phyloP scores from a whole-genome alignment of 2,797 vertebrate species.

The Enoplosus armatus region DNA sequence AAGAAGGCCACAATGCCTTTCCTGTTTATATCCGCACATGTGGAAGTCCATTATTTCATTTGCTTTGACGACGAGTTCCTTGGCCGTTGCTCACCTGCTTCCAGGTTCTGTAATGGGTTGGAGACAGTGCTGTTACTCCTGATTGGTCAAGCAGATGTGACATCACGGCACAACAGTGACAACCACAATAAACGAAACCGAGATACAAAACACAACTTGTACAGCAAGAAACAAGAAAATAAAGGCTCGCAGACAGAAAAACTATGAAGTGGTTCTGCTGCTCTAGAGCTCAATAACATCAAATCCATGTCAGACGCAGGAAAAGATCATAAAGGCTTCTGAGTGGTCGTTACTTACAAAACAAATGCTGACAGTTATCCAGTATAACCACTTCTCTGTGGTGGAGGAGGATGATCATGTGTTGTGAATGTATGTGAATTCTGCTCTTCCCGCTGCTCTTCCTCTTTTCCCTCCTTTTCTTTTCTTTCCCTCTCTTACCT shows the following conservation, averaged over 20 bases:
- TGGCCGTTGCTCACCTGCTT: background rate
- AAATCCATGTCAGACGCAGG: too few species aligned
- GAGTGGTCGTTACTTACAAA: background rate
- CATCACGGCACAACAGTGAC: background rate
- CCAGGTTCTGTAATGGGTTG: background rate
- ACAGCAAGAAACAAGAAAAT: background rate
- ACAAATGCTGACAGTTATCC: background rate
- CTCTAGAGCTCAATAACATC: too few species aligned
- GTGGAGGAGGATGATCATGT: background rate
- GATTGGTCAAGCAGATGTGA: background rate
- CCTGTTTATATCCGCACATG: background rate
- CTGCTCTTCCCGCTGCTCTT: background rate
- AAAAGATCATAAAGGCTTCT: background rate
- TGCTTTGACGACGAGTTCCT: background rate
- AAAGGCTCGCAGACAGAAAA: too few species aligned
- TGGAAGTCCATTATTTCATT: background rate
- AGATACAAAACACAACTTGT: background rate
- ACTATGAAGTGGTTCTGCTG: too few species aligned
- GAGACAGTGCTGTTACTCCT: background rate
- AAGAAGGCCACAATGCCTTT: background rate
- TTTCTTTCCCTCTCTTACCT: background rate
- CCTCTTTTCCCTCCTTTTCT: background rate
- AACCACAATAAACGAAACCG: background rate
- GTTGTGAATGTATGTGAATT: conserved; percentile 4
- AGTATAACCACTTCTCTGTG: background rate